Evolutionary conservation across 2,797 vertebrate genomes (phyloP).

Genomic region (Neosalanx taihuensis): DNA sequence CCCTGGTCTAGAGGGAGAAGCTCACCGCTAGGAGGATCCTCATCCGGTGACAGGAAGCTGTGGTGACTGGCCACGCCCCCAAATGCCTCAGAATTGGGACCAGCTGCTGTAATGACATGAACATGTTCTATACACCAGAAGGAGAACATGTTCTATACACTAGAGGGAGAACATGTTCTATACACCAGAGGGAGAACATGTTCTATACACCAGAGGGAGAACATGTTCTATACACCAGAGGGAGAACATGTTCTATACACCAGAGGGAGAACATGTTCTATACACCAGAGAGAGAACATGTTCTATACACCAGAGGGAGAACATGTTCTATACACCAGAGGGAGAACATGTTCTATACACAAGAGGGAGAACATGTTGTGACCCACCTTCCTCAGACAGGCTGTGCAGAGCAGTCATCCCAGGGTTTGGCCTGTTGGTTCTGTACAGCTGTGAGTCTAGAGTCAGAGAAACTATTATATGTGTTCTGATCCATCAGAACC

Average conservation of each 20-base stretch:
- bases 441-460: constrained; percentile 68
- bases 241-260: neutral
- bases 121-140: neutral
- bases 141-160: neutral
- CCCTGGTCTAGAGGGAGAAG: neutral
- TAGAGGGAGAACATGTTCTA: no score
- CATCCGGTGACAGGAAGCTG: accelerated
- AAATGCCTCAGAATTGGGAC: neutral
- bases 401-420: constrained; percentile 38
- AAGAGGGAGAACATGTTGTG: neutral
- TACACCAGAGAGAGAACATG: neutral
- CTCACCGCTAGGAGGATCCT: neutral
- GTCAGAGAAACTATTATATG: neutral
- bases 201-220: neutral
- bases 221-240: neutral
- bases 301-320: no score
- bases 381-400: constrained; percentile 64
- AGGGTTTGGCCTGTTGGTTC: constrained; percentile 40
- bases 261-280: no score
- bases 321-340: neutral
- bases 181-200: no score
- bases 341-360: neutral
- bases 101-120: constrained; percentile 15
- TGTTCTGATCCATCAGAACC: neutral
- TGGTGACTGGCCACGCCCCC: neutral